Conservation (phyloP, 2,113 vertebrate genomes). For the Perccottus glenii region DNA sequence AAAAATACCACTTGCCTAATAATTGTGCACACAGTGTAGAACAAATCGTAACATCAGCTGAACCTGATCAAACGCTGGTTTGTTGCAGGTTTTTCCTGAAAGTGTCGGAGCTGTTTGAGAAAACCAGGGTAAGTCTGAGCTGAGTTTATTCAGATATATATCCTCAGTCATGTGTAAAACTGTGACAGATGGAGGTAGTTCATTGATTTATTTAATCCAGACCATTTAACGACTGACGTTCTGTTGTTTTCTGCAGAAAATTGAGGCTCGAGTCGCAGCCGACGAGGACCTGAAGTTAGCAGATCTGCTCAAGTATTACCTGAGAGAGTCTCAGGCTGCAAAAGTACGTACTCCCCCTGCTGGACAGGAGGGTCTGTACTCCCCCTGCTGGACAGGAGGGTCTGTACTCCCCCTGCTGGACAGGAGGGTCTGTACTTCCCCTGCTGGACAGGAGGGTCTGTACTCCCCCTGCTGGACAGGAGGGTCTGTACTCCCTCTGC, state of each 20-base stretch:
- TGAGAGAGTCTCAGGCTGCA: constrained; percentile 97
- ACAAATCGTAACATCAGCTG: background rate
- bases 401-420: too few species aligned
- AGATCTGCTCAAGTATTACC: constrained; percentile 96
- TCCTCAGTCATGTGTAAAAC: too few species aligned
- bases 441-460: too few species aligned
- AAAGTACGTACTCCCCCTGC: constrained; percentile 79
- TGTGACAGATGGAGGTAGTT: too few species aligned
- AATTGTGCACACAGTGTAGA: too few species aligned
- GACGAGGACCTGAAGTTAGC: constrained; percentile 98
- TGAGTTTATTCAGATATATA: background rate
- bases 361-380: too few species aligned
- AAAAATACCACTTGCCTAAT: too few species aligned
- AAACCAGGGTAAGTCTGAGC: constrained; percentile 88
- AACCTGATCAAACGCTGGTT: background rate
- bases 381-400: too few species aligned
- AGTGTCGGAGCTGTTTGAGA: constrained; percentile 97
- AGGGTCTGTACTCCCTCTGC: too few species aligned
- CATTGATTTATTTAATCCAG: too few species aligned
- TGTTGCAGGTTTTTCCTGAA: constrained; percentile 93
- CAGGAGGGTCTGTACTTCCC: too few species aligned
- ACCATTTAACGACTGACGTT: background rate
- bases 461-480: too few species aligned
- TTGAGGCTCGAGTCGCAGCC: constrained; percentile 94
- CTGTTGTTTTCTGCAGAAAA: constrained; percentile 83